Conservation (phyloP, 2,888 invertebrate genomes). For the Ochlodes sylvanus region DNA sequence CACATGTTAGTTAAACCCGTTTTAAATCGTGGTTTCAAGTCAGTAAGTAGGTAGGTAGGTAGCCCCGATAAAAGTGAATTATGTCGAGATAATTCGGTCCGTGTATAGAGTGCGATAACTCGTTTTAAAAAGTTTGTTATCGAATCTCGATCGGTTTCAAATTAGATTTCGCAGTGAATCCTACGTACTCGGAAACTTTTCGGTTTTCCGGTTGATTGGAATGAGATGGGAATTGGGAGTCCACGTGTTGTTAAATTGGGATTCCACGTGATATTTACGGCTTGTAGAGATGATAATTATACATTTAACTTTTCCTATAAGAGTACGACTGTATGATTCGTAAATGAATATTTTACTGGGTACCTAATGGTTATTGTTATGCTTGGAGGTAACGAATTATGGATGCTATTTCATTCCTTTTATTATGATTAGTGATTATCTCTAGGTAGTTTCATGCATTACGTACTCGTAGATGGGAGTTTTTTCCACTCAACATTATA, state of each 20-base stretch:
- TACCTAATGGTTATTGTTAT: too few species aligned
- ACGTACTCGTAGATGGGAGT: too few species aligned
- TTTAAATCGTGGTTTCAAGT: neutral
- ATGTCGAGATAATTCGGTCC: slow-evolving; percentile 10
- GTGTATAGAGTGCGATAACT: slow-evolving; percentile 15
- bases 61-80: neutral
- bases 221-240: slow-evolving; percentile 17
- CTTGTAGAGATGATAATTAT: neutral
- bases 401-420: too few species aligned
- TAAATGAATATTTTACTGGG: too few species aligned
- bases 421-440: too few species aligned
- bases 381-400: too few species aligned
- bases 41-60: neutral
- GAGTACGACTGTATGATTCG: too few species aligned
- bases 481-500: too few species aligned
- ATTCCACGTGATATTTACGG: too few species aligned
- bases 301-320: too few species aligned
- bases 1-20: too few species aligned
- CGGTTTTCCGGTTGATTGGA: slow-evolving; percentile 35
- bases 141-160: slow-evolving; percentile 14
- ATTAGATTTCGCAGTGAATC: slow-evolving; percentile 25
- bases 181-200: slow-evolving; percentile 22
- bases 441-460: too few species aligned
- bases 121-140: slow-evolving; percentile 22
- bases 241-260: neutral